Conservation (phyloP, 2,888 invertebrate species). For the Operophtera brumata region DNA sequence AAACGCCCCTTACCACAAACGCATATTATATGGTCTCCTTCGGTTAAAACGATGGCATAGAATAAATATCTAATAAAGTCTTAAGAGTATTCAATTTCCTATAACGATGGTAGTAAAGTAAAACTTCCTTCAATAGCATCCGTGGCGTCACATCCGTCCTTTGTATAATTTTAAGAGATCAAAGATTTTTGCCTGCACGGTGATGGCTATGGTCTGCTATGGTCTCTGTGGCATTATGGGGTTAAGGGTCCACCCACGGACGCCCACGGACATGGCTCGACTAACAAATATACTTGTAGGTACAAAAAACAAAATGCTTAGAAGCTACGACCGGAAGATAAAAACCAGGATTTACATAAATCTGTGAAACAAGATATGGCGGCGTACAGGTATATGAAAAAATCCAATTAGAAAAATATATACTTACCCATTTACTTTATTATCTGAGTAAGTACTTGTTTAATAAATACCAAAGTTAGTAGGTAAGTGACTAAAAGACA, state of each 20-base stretch:
- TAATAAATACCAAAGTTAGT: too few species aligned
- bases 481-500: too few species aligned
- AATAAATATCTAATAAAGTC: too few species aligned
- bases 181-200: slow-evolving; percentile 14
- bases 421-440: too few species aligned
- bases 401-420: too few species aligned
- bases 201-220: slow-evolving; percentile 17
- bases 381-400: too few species aligned
- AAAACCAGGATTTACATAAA: background rate
- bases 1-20: too few species aligned
- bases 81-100: too few species aligned
- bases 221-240: slow-evolving; percentile 1
- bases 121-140: slow-evolving; percentile 4
- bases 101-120: background rate
- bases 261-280: slow-evolving; percentile 18
- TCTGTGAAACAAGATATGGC: background rate
- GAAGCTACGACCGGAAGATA: slow-evolving; percentile 2
- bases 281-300: slow-evolving; percentile 5
- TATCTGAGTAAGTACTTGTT: too few species aligned
- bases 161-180: slow-evolving; percentile 13
- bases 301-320: slow-evolving; percentile 12
- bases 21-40: too few species aligned
- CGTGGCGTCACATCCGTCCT: slow-evolving; percentile 4
- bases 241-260: slow-evolving; percentile 20
- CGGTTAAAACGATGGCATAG: too few species aligned